Evolutionary conservation across 2,113 vertebrate genomes (phyloP), one percentile per base, ranked within the genome.

Genomic region (Ancistrus triradiatus): DNA sequence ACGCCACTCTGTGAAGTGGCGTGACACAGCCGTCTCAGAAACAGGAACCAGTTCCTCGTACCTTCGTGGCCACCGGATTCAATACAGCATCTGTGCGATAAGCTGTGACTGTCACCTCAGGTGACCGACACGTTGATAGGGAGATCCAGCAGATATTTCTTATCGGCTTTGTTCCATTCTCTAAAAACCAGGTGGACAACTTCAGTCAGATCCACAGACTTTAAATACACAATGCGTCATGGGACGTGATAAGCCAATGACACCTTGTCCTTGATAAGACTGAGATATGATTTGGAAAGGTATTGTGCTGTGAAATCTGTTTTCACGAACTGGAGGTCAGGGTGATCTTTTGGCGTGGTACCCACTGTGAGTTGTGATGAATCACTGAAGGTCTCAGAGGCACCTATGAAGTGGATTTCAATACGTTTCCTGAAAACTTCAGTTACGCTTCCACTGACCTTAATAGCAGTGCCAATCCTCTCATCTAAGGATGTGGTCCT

Each of bases 171-270:
- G 25, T 49, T 66, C 64, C 53, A 58, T 58, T 66, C 47, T 66
- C 64, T 50, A 22, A 21, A 19, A 47, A 58, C 15, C 51, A 66
- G 44, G 53, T 66, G 63, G 63, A 66, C 63, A 44, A 66, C 64
- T 66, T 66, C 44, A 66, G 53, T 50, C 47, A 42, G 64, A 66
- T 66, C 53, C 60, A 64, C 46, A 70, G 43, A 64, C 60, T 38
- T 33, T 52, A 48, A 52, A 56, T 44, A 66, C 38, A 59, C 38
- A 70, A 50, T 66, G 64, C 53, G 55, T 66, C 64, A 66, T 21
- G 28, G 35, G 53, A 42, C 33, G 9, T 22, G 64, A 66, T 66
- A 66, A 66, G 64, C 24, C 64, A 66, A 66, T 59, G 64, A 66
- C 64, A 59, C 64, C 53, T 48, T 17, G 44, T 66, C 53, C 64